Percentiles rank a stretch among this genome's conserved stretches.
phyloP scores from a whole-genome alignment of 2,113 vertebrate species.

The Malurus elegans region DNA sequence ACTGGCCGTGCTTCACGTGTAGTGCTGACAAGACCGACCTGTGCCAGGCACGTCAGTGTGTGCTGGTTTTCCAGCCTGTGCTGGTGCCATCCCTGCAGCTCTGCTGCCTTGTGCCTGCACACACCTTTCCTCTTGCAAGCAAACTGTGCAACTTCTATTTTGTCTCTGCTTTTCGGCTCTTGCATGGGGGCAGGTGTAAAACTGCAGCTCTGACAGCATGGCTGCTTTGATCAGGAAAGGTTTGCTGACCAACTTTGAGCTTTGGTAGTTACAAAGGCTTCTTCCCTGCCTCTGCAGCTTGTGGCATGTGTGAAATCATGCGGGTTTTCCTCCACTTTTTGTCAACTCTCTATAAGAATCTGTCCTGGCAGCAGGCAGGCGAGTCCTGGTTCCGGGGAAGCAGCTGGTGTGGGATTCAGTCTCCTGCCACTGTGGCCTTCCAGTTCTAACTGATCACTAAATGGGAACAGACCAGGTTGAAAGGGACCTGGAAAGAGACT shows the following conservation, averaged over 20 bases:
- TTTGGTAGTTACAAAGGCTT: not conserved
- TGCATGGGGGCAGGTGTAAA: not conserved
- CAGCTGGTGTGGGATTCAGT: not conserved
- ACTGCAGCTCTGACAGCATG: not conserved
- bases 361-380: not conserved
- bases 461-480: not conserved
- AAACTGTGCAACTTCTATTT: not conserved
- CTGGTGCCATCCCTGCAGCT: not conserved
- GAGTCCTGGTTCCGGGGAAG: not conserved
- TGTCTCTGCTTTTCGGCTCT: fast-evolving
- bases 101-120: not conserved
- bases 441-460: not conserved
- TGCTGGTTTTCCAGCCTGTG: not conserved
- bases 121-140: not conserved
- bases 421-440: not conserved
- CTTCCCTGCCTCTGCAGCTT: not conserved
- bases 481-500: not conserved
- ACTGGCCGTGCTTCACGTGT: fast-evolving
- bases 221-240: not conserved
- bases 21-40: not conserved
- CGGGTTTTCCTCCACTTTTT: not conserved
- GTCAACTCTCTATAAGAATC: not conserved
- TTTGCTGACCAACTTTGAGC: not conserved
- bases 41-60: fast-evolving
- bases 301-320: not conserved